phyloP scores from a whole-genome alignment of 2,113 vertebrate genomes.

The Ceyx margarethae region DNA sequence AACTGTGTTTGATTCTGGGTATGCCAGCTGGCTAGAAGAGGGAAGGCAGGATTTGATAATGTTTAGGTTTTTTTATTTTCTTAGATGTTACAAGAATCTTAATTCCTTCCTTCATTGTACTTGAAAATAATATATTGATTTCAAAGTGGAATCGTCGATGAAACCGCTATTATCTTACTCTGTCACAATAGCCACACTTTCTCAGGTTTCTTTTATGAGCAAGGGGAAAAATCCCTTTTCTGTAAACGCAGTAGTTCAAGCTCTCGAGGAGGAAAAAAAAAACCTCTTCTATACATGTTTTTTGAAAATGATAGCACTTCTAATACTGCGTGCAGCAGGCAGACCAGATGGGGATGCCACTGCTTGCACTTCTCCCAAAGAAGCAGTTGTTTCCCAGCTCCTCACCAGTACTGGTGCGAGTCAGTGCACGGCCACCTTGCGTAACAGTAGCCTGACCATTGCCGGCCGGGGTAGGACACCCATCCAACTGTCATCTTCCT shows the following conservation, averaged over 20 bases:
- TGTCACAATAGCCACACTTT: constrained; percentile 53
- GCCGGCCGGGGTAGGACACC: background rate
- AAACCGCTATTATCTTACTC: constrained; percentile 45
- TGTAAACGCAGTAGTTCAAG: background rate
- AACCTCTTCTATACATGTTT: background rate
- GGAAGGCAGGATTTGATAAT: constrained; percentile 66
- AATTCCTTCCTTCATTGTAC: constrained; percentile 49
- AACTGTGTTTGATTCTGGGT: constrained; percentile 61
- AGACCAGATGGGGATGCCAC: background rate
- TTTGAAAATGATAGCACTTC: background rate
- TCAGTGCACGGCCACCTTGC: background rate
- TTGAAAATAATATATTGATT: constrained; percentile 56
- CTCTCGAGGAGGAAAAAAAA: constrained; percentile 34
- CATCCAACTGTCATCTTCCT: background rate
- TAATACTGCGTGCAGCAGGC: background rate
- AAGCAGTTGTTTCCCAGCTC: background rate
- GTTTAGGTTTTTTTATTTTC: constrained; percentile 42
- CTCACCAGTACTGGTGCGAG: background rate
- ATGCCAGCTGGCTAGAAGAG: constrained; percentile 64
- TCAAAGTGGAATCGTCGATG: constrained; percentile 44
- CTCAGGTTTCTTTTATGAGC: constrained; percentile 55
- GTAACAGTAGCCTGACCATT: background rate
- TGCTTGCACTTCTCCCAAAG: background rate
- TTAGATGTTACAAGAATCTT: constrained; percentile 59
- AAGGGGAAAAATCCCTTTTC: constrained; percentile 38